Conservation (phyloP, 2,888 invertebrate genomes). For the Microctonus brassicae region DNA sequence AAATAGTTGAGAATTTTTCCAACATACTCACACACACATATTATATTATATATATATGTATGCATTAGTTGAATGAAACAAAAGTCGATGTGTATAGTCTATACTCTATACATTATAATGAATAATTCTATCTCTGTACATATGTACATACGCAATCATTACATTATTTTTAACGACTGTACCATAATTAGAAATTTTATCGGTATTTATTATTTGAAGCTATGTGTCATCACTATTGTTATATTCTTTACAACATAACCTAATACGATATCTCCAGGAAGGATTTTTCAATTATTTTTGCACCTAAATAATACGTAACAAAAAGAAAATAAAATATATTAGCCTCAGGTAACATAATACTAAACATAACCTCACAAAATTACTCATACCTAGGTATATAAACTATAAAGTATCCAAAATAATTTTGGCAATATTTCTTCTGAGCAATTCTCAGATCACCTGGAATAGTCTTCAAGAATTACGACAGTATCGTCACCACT, state of each 20-base stretch:
- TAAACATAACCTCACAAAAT: too few species aligned
- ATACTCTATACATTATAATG: background rate
- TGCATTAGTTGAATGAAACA: background rate
- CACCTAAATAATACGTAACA: too few species aligned
- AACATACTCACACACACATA: background rate
- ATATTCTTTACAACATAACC: background rate
- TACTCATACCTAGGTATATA: too few species aligned
- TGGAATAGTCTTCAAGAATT: background rate
- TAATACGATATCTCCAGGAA: background rate
- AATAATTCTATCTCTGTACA: background rate
- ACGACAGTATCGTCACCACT: background rate
- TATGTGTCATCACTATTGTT: background rate
- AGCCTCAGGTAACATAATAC: too few species aligned
- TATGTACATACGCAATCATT: background rate
- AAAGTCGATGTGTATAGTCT: background rate
- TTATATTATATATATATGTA: background rate
- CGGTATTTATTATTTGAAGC: background rate
- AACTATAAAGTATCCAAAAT: too few species aligned
- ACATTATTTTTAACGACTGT: background rate
- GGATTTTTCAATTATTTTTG: too few species aligned
- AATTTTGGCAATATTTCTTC: too few species aligned
- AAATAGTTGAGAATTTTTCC: background rate
- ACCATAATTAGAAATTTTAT: constrained; percentile 1
- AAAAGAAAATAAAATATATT: too few species aligned
- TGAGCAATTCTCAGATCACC: background rate